A percentile compares a stretch with the other conserved stretches of the same genome.
Conservation (phyloP, 2,888 invertebrate genomes). For the Lottia gigantea region DNA sequence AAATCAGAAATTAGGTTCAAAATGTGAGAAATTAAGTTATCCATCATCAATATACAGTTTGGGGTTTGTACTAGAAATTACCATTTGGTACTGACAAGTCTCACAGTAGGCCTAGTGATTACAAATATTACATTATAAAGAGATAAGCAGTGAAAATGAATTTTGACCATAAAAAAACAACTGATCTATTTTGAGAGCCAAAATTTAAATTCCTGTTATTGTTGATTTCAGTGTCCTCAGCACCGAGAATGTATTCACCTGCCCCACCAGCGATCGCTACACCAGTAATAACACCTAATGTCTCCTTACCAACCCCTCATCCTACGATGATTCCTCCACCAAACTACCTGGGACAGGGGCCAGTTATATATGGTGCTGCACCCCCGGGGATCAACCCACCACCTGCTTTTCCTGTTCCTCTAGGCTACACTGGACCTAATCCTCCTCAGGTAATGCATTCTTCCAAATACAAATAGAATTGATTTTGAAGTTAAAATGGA, state of each 20-base stretch:
- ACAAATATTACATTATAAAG: no score
- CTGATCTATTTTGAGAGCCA: no score
- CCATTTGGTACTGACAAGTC: no score
- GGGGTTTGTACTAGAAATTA: no score
- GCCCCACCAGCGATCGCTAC: slow-evolving; percentile 23
- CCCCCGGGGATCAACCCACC: slow-evolving; percentile 27
- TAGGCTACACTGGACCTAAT: slow-evolving; percentile 28
- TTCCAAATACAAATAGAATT: not conserved
- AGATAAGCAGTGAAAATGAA: no score
- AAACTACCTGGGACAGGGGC: not conserved
- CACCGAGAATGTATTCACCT: slow-evolving; percentile 33
- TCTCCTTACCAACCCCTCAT: slow-evolving; percentile 25
- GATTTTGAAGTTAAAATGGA: no score
- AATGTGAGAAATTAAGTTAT: no score
- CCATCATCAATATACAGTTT: no score
- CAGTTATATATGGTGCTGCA: slow-evolving; percentile 13
- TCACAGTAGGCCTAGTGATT: no score
- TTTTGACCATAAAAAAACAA: no score
- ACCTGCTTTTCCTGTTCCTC: slow-evolving; percentile 22
- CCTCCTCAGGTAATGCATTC: slow-evolving; percentile 29
- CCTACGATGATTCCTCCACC: slow-evolving; percentile 19
- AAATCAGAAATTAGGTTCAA: no score
- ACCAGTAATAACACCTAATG: slow-evolving; percentile 25
- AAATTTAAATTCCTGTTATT: no score
- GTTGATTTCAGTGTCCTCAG: slow-evolving; percentile 29